Evolutionary conservation across 1,140 invertebrate species (phyloP), one percentile per base, ranked within the genome.

Genomic region (Drosophila lini): DNA sequence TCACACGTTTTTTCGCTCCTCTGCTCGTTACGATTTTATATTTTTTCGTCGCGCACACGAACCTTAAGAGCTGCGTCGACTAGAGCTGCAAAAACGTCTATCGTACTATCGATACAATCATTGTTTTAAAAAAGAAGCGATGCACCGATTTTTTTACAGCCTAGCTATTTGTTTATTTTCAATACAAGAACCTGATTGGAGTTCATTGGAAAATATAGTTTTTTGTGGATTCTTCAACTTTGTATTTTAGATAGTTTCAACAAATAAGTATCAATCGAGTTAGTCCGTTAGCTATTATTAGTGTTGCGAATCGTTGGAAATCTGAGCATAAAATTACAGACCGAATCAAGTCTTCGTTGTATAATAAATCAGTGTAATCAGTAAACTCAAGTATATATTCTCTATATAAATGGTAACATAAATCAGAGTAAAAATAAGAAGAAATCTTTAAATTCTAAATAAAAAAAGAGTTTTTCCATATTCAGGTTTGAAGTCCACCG

Each of bases 1-100:
- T 78, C 83, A 89, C 83, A 88, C 84, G 84, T 89, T 88, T 88
- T 86, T 78, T 80, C 74, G 74, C 45, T 74, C 22, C 69, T 84
- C 83, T 55, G 83, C 75, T 88, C 77, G 80, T 89, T 88, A 88
- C 80, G 83, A 83, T 88, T 78, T 88, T 88, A 88, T 77, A 88
- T 75, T 89, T 82, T 86, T 82, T 83, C 83, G 83, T 85, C 81
- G 82, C 74, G 82, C 65, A 83, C 83, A 68, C 83, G 78, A 79
- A 28, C 25, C 25, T 28, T 5, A 28, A 28, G 25, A 28, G 25
- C 25, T 28, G 25, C 25, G 25, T 28, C 25, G 25, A 28, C 78
- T 77, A 76, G 70, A 78, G 70, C 64, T 50, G 47, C 60, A 34
- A 36, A 48, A 7, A 15, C 22, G 28, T 28, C 47, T 25, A 31